Base-by-base conservation (phyloP, 2,113 vertebrate genomes). In the Budorcas taxicolor region DNA sequence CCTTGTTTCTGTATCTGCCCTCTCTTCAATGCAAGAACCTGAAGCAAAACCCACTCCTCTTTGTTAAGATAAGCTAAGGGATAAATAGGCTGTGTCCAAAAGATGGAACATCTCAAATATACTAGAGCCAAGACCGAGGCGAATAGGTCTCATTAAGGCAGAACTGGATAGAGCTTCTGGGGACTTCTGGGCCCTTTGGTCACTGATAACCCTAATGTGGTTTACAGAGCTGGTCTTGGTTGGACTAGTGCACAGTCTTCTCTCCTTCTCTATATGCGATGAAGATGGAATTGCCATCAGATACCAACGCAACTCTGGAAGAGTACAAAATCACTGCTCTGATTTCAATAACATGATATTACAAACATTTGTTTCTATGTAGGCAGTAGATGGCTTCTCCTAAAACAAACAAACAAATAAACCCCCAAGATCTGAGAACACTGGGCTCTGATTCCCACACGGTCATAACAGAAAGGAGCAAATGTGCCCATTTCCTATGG, bases 21-120 rank as follows among this genome's bases (percentile, higher is more conserved):
- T 76, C 17, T 86, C 90, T 95, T 86, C 80, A 95, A 23, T 27
- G 17, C 88, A 53, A 92, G 2, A 80, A 27, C 50, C 64, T 3
- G 13, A 8, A 52, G 11, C 27, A 87, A 80, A 91, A 91, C 50
- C 62, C 47, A 74, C 21, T 57, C 50, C 29, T 55, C 29, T 87
- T 94, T 94, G 36, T 82, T 92, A 87, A 91, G 40, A 33, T n/a
- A 89, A 93, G 27, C 62, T 62, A 45, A 91, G 29, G n/a, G 45
- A 87, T 21, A 84, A 78, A 80, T 1, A 71, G 71, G 19, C 33
- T 45, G 19, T 53, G 36, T 62, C 43, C 52, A 80, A 94, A 95
- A 80, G 52, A 50, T 67, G 86, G 94, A 96, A 67, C 16, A 19
- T 36, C 19, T 84, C 62, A 94, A 55, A 8, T 45, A 91, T 33